Evolutionary conservation across 2,113 vertebrate species (phyloP).

Genomic region (Thamnaconus septentrionalis): DNA sequence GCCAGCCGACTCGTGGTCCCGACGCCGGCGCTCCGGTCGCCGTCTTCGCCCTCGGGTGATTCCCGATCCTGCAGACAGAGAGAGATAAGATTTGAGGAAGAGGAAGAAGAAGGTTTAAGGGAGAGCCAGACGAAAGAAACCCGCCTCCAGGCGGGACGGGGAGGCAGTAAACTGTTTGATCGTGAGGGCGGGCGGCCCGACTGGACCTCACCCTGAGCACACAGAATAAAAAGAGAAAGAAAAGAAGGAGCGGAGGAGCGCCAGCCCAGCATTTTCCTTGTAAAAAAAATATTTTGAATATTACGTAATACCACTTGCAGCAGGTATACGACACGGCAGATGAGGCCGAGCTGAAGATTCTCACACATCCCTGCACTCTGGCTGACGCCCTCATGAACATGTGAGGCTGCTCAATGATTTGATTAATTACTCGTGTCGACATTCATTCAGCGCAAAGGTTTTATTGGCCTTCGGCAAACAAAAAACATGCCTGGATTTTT

Average conservation of each 20-base stretch:
- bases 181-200: too few relatives aligned
- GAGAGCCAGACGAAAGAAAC: conserved; percentile 20
- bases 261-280: neutral
- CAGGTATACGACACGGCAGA: too few relatives aligned
- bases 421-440: neutral
- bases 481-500: too few relatives aligned
- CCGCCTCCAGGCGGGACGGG: neutral
- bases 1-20: conserved; percentile 30
- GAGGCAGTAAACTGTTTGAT: neutral
- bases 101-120: neutral
- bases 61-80: conserved; percentile 53
- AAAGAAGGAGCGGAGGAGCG: neutral
- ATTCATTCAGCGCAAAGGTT: neutral
- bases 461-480: neutral
- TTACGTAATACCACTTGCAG: too few relatives aligned
- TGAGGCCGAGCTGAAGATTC: too few relatives aligned
- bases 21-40: neutral
- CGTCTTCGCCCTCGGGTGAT: conserved; percentile 37
- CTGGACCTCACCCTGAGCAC: conserved; percentile 2
- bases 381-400: neutral
- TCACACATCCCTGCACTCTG: neutral
- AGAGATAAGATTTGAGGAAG: neutral
- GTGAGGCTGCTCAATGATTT: neutral
- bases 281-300: too few relatives aligned
- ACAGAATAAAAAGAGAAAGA: conserved; percentile 2